A percentile compares a stretch with the other conserved stretches of the same genome.
phyloP scores from a whole-genome alignment of 2,888 invertebrate genomes.

The Aphodius granarius region DNA sequence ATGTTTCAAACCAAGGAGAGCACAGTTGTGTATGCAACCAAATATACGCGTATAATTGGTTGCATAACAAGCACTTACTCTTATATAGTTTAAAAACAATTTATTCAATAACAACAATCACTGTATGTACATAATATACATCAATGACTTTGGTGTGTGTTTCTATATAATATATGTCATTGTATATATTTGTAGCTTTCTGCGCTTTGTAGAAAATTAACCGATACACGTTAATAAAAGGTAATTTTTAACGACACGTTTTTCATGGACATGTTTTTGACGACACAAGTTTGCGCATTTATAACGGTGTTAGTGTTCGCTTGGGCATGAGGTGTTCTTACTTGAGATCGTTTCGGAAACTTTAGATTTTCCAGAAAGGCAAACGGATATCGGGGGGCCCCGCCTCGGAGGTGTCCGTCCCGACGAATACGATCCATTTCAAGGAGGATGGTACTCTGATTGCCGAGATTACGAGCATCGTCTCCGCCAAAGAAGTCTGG shows the following conservation, averaged over 20 bases:
- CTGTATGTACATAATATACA: neutral
- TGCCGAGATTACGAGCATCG: conserved; percentile 52
- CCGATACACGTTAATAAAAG: too few species aligned
- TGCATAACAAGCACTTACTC: too few species aligned
- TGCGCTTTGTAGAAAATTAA: neutral
- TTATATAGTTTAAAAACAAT: too few species aligned
- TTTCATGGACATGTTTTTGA: too few species aligned
- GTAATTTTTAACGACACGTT: too few species aligned
- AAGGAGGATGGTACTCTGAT: conserved; percentile 51
- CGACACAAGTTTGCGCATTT: neutral
- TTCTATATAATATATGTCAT: conserved; percentile 1
- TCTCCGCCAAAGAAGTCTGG: conserved; percentile 57
- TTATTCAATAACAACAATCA: neutral
- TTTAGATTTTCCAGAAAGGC: conserved; percentile 51
- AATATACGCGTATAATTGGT: too few species aligned
- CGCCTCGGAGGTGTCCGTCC: conserved; percentile 45
- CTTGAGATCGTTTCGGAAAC: conserved; percentile 24
- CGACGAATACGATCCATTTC: conserved; percentile 48
- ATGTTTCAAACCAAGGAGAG: too few species aligned
- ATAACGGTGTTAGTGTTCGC: neutral
- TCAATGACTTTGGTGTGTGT: neutral
- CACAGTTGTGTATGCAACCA: too few species aligned
- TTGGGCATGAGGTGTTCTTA: neutral
- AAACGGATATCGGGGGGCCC: conserved; percentile 14
- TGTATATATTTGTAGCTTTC: neutral